Base-by-base conservation (phyloP, 2,888 invertebrate genomes). In the Erebia aethiops region DNA sequence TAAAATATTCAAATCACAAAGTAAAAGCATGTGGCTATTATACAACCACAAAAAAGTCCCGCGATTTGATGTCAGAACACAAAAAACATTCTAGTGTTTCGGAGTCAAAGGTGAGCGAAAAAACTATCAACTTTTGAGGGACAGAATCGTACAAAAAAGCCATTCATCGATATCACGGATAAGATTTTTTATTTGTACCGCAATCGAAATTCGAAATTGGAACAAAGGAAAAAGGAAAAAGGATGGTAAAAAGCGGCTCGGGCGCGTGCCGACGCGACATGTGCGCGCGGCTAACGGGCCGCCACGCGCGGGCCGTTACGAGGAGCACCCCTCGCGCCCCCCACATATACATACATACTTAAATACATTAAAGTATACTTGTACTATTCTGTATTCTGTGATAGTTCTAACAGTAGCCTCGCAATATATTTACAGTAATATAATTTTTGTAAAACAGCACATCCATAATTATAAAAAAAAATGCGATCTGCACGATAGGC, bases 251-350 rank as follows among this genome's bases (percentile, higher is more conserved):
- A 91, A 91, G 87, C 77, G 77, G 85, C 83, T 84, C 84, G 85
- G 87, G 90, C 93, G 92, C 93, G 93, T 92, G 92, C 92, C 92
- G 83, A 75, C 80, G 90, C 91, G 91, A 91, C 92, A 92, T 92
- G 92, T 92, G 92, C 92, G 88, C 87, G 88, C 84, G 83, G 86
- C 71, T 79, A 80, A 80, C 80, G 80, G 91, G 91, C 77, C 77
- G 84, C 82, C 88, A 87, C 88, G 84, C 87, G 87, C 86, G 80
- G 82, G 86, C 90, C 90, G 90, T 90, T 90, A 89, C 69, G 72
- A 69, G 67, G 60, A 70, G 10, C 71, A 61, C 61, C 72, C 60
- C 71, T 51, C 71, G 9, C 71, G 14, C 71, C 7, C 71, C n/a
- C 81, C 80, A 80, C 81, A 78, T 79, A 21, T 11, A 13, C 18